These are phyloP conservation scores for Fundulus diaphanus DNA, from an alignment of 2,797 vertebrate species.

Conservation along the genomic window DNA sequence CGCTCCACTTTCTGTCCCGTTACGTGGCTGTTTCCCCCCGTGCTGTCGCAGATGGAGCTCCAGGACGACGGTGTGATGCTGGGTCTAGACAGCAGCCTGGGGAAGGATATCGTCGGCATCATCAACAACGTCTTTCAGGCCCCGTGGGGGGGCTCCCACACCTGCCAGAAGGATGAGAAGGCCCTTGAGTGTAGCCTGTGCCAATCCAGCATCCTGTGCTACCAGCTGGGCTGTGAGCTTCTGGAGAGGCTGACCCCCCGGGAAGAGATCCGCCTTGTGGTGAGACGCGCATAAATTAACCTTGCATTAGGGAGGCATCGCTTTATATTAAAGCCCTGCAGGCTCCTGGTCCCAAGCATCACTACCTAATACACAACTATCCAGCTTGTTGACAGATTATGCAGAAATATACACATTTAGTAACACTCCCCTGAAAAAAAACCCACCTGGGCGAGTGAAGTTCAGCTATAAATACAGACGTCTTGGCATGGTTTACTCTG, in stretches of 20 bases:
- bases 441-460: not conserved
- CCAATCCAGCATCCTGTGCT: slow-evolving; percentile 98
- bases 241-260: slow-evolving; percentile 93
- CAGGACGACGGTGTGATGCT: slow-evolving; percentile 96
- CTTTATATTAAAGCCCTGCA: slow-evolving; percentile 20
- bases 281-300: slow-evolving; percentile 75
- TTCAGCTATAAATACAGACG: not conserved
- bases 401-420: not conserved
- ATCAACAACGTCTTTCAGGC: slow-evolving; percentile 99
- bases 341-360: not conserved
- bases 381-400: not conserved
- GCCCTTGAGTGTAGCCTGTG: slow-evolving; percentile 94
- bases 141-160: slow-evolving; percentile 98
- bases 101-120: slow-evolving; percentile 96
- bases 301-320: slow-evolving; percentile 2
- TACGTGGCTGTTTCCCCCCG: slow-evolving; percentile 20
- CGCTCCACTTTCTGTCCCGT: slow-evolving; percentile 45
- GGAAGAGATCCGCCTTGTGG: slow-evolving; percentile 96
- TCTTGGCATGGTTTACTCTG: slow-evolving; percentile 9
- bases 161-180: slow-evolving; percentile 97
- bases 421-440: slow-evolving; percentile 1
- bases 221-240: slow-evolving; percentile 96
- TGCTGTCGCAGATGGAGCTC: slow-evolving; percentile 91
- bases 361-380: slow-evolving; percentile 14
- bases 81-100: slow-evolving; percentile 94